Percentiles rank a stretch among this genome's conserved stretches.
phyloP scores from a whole-genome alignment of 2,797 vertebrate species.

The Steatocranus sp. region DNA sequence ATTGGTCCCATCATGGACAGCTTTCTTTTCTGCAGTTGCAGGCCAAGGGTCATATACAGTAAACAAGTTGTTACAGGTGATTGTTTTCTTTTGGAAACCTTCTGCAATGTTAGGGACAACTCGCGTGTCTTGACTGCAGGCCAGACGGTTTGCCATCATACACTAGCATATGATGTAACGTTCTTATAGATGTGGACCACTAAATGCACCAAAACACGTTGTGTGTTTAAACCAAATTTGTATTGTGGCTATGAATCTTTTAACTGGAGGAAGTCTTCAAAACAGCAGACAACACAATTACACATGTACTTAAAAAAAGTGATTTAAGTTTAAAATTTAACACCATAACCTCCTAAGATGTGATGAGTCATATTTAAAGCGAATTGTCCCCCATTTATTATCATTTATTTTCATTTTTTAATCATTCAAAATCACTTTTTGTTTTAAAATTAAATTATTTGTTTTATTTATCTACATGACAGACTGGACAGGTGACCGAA shows the following conservation, averaged over 20 bases:
- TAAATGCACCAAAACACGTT: not conserved
- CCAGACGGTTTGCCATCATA: too few species aligned
- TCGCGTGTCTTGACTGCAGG: too few species aligned
- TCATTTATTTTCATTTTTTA: not conserved
- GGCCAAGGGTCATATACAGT: too few species aligned
- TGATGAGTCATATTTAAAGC: not conserved
- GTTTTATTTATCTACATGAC: not conserved
- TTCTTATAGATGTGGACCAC: not conserved
- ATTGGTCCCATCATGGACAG: too few species aligned
- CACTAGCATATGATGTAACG: too few species aligned
- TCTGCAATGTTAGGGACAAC: too few species aligned
- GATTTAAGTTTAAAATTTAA: not conserved
- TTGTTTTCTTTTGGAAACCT: too few species aligned
- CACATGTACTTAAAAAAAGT: not conserved
- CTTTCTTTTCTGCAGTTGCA: too few species aligned
- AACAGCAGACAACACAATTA: not conserved
- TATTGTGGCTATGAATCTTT: not conserved
- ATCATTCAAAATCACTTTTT: not conserved
- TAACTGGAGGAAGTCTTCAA: not conserved
- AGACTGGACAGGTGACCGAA: not conserved
- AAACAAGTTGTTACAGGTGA: too few species aligned
- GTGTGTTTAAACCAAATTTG: not conserved
- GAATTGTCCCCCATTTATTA: not conserved
- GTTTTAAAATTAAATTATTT: not conserved
- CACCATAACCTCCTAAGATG: not conserved